Evolutionary conservation across 2,113 vertebrate genomes (phyloP), one percentile per base, ranked within the genome.

Genomic region (Microtus ochrogaster): DNA sequence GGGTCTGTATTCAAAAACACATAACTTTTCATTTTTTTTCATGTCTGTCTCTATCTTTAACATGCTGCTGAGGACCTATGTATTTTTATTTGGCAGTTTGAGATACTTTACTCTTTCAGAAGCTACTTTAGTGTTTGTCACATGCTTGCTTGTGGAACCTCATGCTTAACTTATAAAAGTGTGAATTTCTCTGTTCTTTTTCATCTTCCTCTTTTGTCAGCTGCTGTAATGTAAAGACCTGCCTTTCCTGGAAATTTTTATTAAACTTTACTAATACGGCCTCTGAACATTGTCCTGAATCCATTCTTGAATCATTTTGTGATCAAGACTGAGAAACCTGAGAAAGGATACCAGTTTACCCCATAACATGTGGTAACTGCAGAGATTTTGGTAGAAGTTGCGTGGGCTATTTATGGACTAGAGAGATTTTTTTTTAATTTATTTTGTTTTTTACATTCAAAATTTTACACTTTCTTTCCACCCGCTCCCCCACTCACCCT

Each of bases 31-130:
- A 3, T 58, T 7, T n/a, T 24, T 81, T 33, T 55, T 58, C 36
- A n/a, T n/a, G 36, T 58, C 0, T 13, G 0, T n/a, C 2, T 10
- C 7, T 36, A 19, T 52, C 4, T 52, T 79, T 79, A 7, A 5
- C 16, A 79, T 79, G 16, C 8, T 79, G 30, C 16, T 52, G 17
- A 79, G 30, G 47, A 36, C 7, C 28, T 78, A 78, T 4, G 30
- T 36, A 21, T 36, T 79, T 49, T 55, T 79, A 22, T 55, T 55
- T 36, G 49, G 2, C 55, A 36, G 2, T 79, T 52, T 55, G 21
- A 33, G 4, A 55, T 55, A 21, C 21, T n/a, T 52, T 79, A 19
- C 19, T 52, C 10, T 12, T 55, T 21, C 33, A 55, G 19, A 55
- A 11, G 9, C 19, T 55, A 12, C 17, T 79, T 49, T 55, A 0